phyloP scores from a whole-genome alignment of 2,888 invertebrate genomes.

The Eristalinus aeneus region DNA sequence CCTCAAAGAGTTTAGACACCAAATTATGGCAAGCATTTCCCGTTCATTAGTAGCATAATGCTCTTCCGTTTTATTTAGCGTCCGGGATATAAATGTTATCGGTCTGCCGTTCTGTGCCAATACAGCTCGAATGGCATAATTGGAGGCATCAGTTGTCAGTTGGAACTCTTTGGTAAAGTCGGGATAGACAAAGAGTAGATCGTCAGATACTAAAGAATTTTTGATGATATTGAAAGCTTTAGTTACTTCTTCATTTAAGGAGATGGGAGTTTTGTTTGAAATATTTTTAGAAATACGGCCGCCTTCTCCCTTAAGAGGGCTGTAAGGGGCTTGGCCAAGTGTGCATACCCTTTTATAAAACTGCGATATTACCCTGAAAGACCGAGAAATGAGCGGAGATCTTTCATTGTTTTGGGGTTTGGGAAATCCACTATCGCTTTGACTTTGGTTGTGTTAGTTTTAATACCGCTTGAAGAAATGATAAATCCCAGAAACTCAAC shows the following conservation, averaged over 20 bases:
- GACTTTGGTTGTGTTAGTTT: slow-evolving; percentile 55
- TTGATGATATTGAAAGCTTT: slow-evolving; percentile 28
- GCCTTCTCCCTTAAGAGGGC: slow-evolving; percentile 56
- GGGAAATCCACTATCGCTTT: slow-evolving; percentile 54
- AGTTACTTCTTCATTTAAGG: slow-evolving; percentile 1
- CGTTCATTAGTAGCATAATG: slow-evolving; percentile 46
- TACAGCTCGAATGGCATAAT: slow-evolving; percentile 56
- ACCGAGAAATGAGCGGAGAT: slow-evolving; percentile 8
- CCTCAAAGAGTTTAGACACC: no score
- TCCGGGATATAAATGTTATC: slow-evolving; percentile 14
- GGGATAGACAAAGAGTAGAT: slow-evolving; percentile 26
- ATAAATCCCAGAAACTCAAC: slow-evolving; percentile 59
- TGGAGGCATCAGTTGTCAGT: slow-evolving; percentile 58
- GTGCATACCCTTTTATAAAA: slow-evolving; percentile 52
- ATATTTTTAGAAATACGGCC: slow-evolving; percentile 37
- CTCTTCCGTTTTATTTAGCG: slow-evolving; percentile 43
- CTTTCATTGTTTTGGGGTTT: not conserved
- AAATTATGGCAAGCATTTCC: slow-evolving; percentile 36
- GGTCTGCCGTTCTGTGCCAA: not conserved
- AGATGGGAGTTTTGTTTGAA: slow-evolving; percentile 23
- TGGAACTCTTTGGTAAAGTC: slow-evolving; percentile 65
- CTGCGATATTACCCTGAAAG: slow-evolving; percentile 23
- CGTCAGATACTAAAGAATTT: slow-evolving; percentile 23
- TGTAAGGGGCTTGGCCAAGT: slow-evolving; percentile 61
- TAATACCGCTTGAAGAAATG: slow-evolving; percentile 39